phyloP scores from a whole-genome alignment of 1,140 invertebrate genomes.

The Phocides pigmalion region DNA sequence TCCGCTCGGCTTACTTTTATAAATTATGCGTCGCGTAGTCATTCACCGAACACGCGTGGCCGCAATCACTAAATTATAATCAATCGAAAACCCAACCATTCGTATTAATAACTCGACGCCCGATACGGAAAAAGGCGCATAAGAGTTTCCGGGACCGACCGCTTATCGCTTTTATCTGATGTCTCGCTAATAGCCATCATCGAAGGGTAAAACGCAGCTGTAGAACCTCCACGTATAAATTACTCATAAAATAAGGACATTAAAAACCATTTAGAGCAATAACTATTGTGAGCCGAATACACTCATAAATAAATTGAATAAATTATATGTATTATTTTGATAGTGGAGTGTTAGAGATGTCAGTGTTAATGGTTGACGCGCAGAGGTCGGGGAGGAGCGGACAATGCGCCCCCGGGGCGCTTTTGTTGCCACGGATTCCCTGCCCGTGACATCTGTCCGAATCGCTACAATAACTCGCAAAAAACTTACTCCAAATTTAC shows the following conservation, averaged over 20 bases:
- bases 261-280: slow-evolving; percentile 81
- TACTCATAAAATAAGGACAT: slow-evolving; percentile 78
- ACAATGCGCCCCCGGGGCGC: slow-evolving; percentile 74
- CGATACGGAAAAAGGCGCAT: slow-evolving; percentile 40
- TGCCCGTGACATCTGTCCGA: slow-evolving; percentile 80
- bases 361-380: slow-evolving; percentile 70
- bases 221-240: slow-evolving; percentile 67
- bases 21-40: slow-evolving; percentile 44
- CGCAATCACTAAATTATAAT: slow-evolving; percentile 46
- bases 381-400: slow-evolving; percentile 57
- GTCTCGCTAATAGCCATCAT: slow-evolving; percentile 69
- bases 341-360: slow-evolving; percentile 72
- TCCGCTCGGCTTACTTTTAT: slow-evolving; percentile 27
- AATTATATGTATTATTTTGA: slow-evolving; percentile 75
- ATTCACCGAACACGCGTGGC: slow-evolving; percentile 39
- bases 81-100: slow-evolving; percentile 52
- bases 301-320: slow-evolving; percentile 76
- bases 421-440: slow-evolving; percentile 69
- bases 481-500: slow-evolving; percentile 73
- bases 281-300: slow-evolving; percentile 66
- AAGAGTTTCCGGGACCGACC: slow-evolving; percentile 59
- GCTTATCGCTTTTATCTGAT: slow-evolving; percentile 66
- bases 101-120: slow-evolving; percentile 51
- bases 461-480: slow-evolving; percentile 77
- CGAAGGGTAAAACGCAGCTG: slow-evolving; percentile 68